Percentiles rank a stretch among this genome's conserved stretches.
Conservation (phyloP, 2,888 invertebrate genomes). For the Microplitis deprimator region DNA sequence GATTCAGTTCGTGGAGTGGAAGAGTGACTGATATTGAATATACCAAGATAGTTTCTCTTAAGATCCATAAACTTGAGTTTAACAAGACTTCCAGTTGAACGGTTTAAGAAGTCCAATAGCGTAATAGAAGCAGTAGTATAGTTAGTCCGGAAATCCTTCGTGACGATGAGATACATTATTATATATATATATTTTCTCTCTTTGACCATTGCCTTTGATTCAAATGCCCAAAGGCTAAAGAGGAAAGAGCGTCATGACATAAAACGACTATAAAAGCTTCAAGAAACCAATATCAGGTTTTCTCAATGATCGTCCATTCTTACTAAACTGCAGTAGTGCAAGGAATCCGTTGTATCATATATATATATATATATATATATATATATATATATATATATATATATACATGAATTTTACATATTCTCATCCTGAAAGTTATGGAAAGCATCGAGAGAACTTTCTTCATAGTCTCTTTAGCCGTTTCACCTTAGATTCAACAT, state of each 20-base stretch:
- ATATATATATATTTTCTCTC: conserved; percentile 12
- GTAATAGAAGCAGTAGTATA: conserved; percentile 32
- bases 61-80: conserved; percentile 14
- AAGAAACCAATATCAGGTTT: conserved; percentile 34
- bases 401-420: neutral
- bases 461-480: neutral
- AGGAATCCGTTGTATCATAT: conserved; percentile 16
- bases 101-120: conserved; percentile 21
- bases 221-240: conserved; percentile 1
- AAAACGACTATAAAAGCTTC: conserved; percentile 2
- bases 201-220: conserved; percentile 27
- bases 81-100: conserved; percentile 31
- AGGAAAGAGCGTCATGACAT: conserved; percentile 1
- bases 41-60: neutral
- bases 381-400: neutral
- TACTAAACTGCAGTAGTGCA: neutral
- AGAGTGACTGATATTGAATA: neutral
- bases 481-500: conserved; percentile 3
- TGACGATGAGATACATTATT: conserved; percentile 42
- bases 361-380: neutral
- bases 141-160: conserved; percentile 37
- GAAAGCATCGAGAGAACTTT: conserved; percentile 14
- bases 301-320: conserved; percentile 16
- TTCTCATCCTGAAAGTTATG: conserved; percentile 5
- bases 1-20: neutral